Evolutionary conservation across 1,140 invertebrate genomes (phyloP), one percentile per base, ranked within the genome.

Genomic region (Thaumetopoea pityocampa): DNA sequence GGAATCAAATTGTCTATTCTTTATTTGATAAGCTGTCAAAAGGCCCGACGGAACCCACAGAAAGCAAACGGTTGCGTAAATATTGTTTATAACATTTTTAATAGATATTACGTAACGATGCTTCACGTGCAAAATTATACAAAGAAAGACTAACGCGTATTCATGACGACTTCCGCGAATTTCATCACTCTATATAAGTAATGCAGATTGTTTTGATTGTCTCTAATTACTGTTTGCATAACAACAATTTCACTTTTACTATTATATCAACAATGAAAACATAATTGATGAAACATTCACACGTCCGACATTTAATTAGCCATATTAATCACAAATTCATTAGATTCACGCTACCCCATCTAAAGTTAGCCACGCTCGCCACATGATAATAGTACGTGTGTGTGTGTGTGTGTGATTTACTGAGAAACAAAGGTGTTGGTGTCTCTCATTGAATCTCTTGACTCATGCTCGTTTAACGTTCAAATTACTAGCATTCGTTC

Each of bases 191-290:
- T 19, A 24, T 10, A 5, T 37, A 4, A 4, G 14, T 12, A 11
- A 14, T 18, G 6, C 22, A 9, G 16, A 22, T 16, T 20, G 33
- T 40, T 26, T 11, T 23, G 22, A 33, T 26, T 35, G 28, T 17
- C 10, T 9, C n/a, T 8, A 15, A 16, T 24, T n/a, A 11, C 26
- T 33, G 18, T 34, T 35, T 42, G 37, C 32, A 22, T 49, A 49
- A 49, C 32, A 5, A 5, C 5, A 23, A 26, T 40, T 42, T 49
- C 38, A 30, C 46, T 42, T 32, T 42, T 42, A 41, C 42, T 20
- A 16, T 48, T 24, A 27, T 7, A 7, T 36, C 26, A 33, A 40
- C 29, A 27, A 43, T 34, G 16, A 27, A 43, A 11, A 26, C 40
- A 19, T 34, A 18, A n/a, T 22, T 34, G 5, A 19, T 43, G 27